Evolutionary conservation across 2,797 vertebrate genomes (phyloP).

Genomic region (Pseudochaenichthys georgianus): DNA sequence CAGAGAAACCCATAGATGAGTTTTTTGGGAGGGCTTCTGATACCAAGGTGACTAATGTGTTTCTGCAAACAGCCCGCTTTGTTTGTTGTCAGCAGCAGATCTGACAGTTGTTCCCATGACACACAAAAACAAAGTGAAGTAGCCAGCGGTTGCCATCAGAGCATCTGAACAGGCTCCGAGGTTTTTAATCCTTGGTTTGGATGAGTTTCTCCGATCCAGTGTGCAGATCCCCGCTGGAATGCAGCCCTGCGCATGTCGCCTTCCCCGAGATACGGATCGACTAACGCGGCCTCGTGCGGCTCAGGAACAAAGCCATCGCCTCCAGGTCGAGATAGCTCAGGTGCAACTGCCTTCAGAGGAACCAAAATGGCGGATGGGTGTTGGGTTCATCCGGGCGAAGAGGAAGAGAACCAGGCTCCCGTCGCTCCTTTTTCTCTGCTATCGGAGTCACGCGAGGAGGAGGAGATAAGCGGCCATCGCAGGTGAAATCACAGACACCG

Average conservation of each 20-base stretch:
- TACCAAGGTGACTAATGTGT: conserved; percentile 15
- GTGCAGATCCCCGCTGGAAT: conserved; percentile 74
- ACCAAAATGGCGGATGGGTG: conserved; percentile 55
- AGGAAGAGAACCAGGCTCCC: neutral
- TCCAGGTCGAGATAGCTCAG: conserved; percentile 27
- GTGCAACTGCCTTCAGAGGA: conserved; percentile 25
- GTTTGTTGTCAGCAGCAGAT: conserved; percentile 7
- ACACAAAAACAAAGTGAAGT: neutral
- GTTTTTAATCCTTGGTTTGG: conserved; percentile 70
- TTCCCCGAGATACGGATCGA: conserved; percentile 46
- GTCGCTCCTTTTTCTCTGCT: conserved; percentile 12
- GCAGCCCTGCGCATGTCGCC: conserved; percentile 27
- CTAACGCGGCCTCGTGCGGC: conserved; percentile 20
- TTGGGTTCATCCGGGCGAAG: conserved; percentile 46
- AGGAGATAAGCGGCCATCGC: conserved; percentile 55
- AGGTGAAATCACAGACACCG: too few relatives aligned
- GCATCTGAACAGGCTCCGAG: conserved; percentile 57
- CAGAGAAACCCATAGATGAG: conserved; percentile 9
- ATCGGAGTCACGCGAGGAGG: neutral
- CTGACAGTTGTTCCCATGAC: conserved; percentile 36
- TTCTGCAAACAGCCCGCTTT: conserved; percentile 14
- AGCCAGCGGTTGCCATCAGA: conserved; percentile 41
- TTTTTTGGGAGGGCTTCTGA: neutral
- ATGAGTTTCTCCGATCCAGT: conserved; percentile 57
- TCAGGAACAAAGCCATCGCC: conserved; percentile 47